phyloP scores from a whole-genome alignment of 1,140 invertebrate genomes.

The Drosophila rhopaloa region DNA sequence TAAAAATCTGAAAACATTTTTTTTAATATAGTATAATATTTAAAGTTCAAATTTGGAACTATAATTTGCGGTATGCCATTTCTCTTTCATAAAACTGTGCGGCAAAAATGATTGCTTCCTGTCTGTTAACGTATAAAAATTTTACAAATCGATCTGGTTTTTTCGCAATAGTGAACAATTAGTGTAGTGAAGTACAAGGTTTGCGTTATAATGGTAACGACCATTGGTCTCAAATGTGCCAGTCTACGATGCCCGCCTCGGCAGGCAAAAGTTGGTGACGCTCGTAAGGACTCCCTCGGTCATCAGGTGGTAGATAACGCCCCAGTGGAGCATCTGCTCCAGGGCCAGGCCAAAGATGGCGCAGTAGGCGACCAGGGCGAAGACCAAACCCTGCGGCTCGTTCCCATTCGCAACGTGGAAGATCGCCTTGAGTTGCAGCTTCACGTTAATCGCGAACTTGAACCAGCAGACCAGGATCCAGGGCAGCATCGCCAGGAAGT shows the following conservation, averaged over 20 bases:
- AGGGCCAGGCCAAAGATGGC: slow-evolving; percentile 1
- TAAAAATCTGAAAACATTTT: background rate
- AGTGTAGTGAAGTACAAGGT: too few species aligned
- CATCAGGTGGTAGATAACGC: slow-evolving; percentile 1
- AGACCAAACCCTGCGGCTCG: background rate
- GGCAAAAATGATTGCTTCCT: too few species aligned
- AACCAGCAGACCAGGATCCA: background rate
- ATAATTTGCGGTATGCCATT: too few species aligned
- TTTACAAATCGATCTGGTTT: too few species aligned
- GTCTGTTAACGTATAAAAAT: too few species aligned
- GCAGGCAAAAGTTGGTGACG: background rate
- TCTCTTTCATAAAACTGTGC: too few species aligned
- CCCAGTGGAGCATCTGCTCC: slow-evolving; percentile 21
- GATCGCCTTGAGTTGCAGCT: background rate
- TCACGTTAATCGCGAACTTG: background rate
- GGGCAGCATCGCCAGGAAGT: slow-evolving; percentile 3
- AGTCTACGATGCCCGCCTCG: background rate
- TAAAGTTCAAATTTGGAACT: too few species aligned
- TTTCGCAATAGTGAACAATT: too few species aligned
- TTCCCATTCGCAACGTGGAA: background rate
- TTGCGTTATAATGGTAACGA: too few species aligned
- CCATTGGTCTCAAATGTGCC: too few species aligned
- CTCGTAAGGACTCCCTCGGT: background rate
- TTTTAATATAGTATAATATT: background rate
- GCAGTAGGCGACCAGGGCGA: background rate